phyloP scores from a whole-genome alignment of 1,140 invertebrate genomes.

The Pentalonia nigronervosa region DNA sequence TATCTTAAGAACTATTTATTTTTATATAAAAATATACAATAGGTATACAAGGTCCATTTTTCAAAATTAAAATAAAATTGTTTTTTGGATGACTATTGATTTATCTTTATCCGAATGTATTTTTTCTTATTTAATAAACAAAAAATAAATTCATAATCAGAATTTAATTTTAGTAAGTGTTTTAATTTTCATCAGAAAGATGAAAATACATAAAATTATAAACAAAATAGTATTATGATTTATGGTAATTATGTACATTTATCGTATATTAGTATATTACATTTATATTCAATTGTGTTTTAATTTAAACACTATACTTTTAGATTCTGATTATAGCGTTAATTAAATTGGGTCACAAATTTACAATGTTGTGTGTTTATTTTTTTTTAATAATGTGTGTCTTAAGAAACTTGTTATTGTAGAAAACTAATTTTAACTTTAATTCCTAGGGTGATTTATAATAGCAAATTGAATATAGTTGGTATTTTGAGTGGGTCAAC shows the following conservation, averaged over 20 bases:
- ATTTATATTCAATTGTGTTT: neutral
- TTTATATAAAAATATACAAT: neutral
- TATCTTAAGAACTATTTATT: neutral
- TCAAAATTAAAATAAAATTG: neutral
- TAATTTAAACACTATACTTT: neutral
- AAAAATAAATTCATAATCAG: neutral
- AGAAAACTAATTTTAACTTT: neutral
- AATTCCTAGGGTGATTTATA: neutral
- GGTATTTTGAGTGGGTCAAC: neutral
- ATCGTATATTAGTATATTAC: neutral
- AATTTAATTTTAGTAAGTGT: neutral
- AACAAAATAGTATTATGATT: neutral
- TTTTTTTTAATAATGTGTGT: no score
- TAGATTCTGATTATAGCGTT: neutral
- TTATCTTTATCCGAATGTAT: neutral
- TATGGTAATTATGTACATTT: neutral
- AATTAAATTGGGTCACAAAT: no score
- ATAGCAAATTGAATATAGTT: neutral
- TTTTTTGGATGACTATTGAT: neutral
- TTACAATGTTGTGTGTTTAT: no score
- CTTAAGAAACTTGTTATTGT: neutral
- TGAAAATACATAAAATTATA: neutral
- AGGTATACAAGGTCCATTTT: neutral
- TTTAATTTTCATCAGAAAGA: neutral
- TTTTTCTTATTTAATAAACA: neutral